These are phyloP conservation scores for Varecia variegata DNA, from an alignment of 2,797 vertebrate species.

Conservation along the genomic window DNA sequence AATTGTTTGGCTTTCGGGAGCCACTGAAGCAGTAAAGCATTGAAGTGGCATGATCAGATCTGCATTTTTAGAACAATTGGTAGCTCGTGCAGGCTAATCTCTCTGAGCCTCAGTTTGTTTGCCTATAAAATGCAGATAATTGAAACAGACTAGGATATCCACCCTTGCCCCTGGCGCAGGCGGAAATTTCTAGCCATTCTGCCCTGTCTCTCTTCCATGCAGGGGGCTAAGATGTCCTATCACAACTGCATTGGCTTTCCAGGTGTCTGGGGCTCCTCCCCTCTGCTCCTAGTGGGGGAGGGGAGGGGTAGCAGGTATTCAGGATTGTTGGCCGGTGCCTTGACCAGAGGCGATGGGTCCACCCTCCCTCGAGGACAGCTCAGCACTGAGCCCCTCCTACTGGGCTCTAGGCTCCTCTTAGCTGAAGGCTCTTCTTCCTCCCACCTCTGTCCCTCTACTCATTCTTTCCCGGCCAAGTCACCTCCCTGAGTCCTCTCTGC, in stretches of 20 bases:
- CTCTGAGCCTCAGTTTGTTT: neutral
- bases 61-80: neutral
- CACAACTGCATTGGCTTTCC: too few species aligned
- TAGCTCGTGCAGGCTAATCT: neutral
- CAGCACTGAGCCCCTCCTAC: neutral
- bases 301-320: neutral
- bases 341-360: neutral
- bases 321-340: neutral
- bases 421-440: neutral
- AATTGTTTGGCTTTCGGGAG: neutral
- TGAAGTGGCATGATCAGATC: too few species aligned
- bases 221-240: neutral
- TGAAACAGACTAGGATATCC: neutral
- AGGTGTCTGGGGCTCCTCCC: neutral
- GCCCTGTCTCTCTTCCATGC: neutral
- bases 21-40: too few species aligned
- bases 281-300: neutral
- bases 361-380: accelerated
- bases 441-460: neutral
- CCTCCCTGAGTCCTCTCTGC: neutral
- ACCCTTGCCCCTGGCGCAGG: neutral
- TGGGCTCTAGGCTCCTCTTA: neutral
- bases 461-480: neutral
- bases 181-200: neutral
- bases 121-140: neutral